Conservation (phyloP, 2,113 vertebrate species). For the Pachypanchax playfairii region DNA sequence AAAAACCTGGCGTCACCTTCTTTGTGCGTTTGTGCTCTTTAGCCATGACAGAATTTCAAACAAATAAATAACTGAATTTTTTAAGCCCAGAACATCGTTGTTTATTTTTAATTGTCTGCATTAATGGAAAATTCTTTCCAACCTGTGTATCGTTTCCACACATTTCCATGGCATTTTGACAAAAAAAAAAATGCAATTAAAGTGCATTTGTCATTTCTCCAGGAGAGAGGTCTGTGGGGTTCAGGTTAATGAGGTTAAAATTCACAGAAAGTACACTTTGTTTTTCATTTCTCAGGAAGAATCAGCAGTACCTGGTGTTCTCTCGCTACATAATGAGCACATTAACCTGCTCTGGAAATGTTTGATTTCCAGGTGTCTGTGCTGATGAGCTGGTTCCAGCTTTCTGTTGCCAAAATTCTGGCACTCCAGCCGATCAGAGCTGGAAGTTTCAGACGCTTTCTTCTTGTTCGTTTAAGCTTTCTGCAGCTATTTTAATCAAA, state of each 20-base stretch:
- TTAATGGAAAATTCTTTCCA: neutral
- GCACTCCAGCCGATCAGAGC: constrained; percentile 1
- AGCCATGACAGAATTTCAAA: constrained; percentile 4
- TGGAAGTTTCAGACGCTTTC: constrained; percentile 26
- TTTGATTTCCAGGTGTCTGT: constrained; percentile 47
- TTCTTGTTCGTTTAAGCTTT: neutral
- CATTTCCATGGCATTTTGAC: constrained; percentile 7
- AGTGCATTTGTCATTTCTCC: constrained; percentile 17
- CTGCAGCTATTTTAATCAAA: constrained; percentile 54
- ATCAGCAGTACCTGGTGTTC: constrained; percentile 25
- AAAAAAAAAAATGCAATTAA: constrained; percentile 11
- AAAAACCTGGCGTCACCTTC: neutral
- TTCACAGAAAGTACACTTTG: constrained; percentile 33
- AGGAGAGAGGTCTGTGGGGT: constrained; percentile 10
- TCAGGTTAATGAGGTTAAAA: constrained; percentile 46
- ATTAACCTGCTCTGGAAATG: constrained; percentile 35
- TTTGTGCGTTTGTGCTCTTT: neutral
- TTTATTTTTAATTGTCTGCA: neutral
- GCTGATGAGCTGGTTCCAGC: constrained; percentile 24
- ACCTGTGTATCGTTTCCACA: neutral
- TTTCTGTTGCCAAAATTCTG: neutral
- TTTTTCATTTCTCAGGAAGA: constrained; percentile 12
- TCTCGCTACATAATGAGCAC: constrained; percentile 13
- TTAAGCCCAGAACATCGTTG: constrained; percentile 1
- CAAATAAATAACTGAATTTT: neutral